A percentile compares a stretch with the other conserved stretches of the same genome.
These are phyloP conservation scores for Cassiopea andromeda DNA, from an alignment of 30 jellyfish, hydroid and myxozoan genomes.

Conservation along the genomic window DNA sequence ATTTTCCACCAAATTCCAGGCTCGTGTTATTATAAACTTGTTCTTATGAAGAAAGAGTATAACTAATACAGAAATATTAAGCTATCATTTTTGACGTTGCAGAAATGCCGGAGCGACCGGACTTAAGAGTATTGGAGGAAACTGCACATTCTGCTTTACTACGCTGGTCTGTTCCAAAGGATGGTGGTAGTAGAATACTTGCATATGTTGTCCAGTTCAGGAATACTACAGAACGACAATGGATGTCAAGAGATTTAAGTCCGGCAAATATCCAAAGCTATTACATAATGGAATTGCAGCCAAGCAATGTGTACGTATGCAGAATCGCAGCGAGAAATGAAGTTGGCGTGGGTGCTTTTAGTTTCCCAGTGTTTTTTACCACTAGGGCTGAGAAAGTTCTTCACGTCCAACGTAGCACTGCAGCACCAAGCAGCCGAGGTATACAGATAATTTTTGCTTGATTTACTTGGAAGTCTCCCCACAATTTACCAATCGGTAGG, in stretches of 20 bases:
- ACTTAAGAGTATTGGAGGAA: not conserved
- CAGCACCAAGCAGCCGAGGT: too few species aligned
- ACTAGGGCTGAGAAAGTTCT: too few species aligned
- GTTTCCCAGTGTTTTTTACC: not conserved
- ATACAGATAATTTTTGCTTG: too few species aligned
- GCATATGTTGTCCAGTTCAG: conserved; percentile 65
- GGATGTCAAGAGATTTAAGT: conserved; percentile 68
- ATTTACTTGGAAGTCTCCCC: too few species aligned
- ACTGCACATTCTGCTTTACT: conserved; percentile 31
- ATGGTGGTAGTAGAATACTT: conserved; percentile 57
- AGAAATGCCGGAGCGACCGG: conserved; percentile 62
- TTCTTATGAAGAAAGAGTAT: not conserved
- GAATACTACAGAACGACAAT: conserved; percentile 25
- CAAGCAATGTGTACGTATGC: conserved; percentile 50
- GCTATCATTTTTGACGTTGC: not conserved
- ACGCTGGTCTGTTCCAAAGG: conserved; percentile 51
- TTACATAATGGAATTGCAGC: conserved; percentile 63
- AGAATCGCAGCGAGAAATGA: conserved; percentile 73
- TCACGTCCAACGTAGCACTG: too few species aligned
- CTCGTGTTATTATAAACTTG: too few species aligned
- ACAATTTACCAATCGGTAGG: too few species aligned
- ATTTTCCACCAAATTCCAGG: too few species aligned
- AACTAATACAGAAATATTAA: not conserved
- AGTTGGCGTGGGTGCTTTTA: conserved; percentile 73
- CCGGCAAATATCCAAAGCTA: conserved; percentile 70